These are phyloP conservation scores for Onychostruthus taczanowskii DNA, from an alignment of 2,113 vertebrate genomes.

Conservation along the genomic window DNA sequence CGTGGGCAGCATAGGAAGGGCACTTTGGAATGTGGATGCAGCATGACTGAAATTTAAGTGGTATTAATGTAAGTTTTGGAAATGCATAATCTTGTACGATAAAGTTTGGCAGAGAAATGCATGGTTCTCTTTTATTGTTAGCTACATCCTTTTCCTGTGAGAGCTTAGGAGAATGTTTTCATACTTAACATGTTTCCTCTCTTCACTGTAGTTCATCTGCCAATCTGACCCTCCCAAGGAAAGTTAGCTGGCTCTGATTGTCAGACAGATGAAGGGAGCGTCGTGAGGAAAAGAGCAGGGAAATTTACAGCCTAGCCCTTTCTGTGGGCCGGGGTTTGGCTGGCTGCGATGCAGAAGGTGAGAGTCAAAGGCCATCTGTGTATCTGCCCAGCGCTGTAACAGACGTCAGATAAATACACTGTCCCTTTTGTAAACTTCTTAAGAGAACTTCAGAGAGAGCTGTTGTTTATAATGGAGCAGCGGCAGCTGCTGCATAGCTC, in stretches of 20 bases:
- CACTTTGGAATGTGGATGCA: not conserved
- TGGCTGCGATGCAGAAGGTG: constrained; percentile 14
- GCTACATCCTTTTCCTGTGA: constrained; percentile 61
- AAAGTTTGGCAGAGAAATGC: not conserved
- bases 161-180: constrained; percentile 48
- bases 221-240: constrained; percentile 40
- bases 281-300: not conserved
- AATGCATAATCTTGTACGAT: not conserved
- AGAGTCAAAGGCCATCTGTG: constrained; percentile 35
- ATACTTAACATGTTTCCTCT: constrained; percentile 44
- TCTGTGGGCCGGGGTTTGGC: not conserved
- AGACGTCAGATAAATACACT: constrained; percentile 30
- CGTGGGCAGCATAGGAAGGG: not conserved
- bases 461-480: constrained; percentile 1
- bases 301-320: not conserved
- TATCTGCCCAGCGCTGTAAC: not conserved
- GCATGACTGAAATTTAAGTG: not conserved
- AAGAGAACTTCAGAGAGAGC: not conserved
- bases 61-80: not conserved
- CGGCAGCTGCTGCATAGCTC: constrained; percentile 28
- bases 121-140: constrained; percentile 23
- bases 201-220: constrained; percentile 5
- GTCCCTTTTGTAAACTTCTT: constrained; percentile 32
- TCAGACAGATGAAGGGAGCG: not conserved
- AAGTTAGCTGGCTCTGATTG: not conserved